These are phyloP conservation scores for Perizoma affinitatum DNA, from an alignment of 2,888 invertebrate species.

Conservation along the genomic window DNA sequence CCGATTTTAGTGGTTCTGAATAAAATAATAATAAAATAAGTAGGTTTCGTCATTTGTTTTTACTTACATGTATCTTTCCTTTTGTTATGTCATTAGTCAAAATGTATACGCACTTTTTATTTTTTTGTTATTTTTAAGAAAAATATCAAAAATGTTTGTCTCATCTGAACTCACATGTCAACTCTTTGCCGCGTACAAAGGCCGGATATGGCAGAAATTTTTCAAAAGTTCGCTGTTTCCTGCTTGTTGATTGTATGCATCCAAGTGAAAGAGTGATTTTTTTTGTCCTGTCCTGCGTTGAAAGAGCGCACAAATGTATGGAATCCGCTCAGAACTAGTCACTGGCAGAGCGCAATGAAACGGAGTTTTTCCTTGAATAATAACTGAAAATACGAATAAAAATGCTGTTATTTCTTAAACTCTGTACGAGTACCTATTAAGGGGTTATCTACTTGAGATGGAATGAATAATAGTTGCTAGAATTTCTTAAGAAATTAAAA, in stretches of 20 bases:
- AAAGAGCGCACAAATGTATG: constrained; percentile 45
- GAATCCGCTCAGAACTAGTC: constrained; percentile 37
- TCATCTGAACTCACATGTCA: constrained; percentile 26
- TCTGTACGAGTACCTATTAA: not conserved
- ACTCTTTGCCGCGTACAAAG: constrained; percentile 62
- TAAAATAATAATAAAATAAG: too few relatives aligned
- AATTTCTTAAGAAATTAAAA: too few relatives aligned
- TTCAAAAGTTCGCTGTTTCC: constrained; percentile 78
- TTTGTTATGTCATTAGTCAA: too few relatives aligned
- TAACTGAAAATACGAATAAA: not conserved
- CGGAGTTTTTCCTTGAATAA: constrained; percentile 12
- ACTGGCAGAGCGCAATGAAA: constrained; percentile 37
- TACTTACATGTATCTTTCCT: too few relatives aligned
- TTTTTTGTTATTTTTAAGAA: too few relatives aligned
- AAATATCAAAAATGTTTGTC: not conserved
- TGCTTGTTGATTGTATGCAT: constrained; percentile 80
- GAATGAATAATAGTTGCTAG: too few relatives aligned
- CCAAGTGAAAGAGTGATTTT: constrained; percentile 72
- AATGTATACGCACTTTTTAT: too few relatives aligned
- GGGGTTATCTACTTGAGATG: too few relatives aligned
- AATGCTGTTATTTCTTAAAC: too few relatives aligned
- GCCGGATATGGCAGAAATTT: constrained; percentile 77
- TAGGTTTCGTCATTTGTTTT: too few relatives aligned
- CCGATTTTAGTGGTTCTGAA: too few relatives aligned
- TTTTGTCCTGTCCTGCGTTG: constrained; percentile 53